A percentile compares a stretch with the other conserved stretches of the same genome.
phyloP scores from a whole-genome alignment of 2,888 invertebrate genomes.

The Koerneria pararmatus region DNA sequence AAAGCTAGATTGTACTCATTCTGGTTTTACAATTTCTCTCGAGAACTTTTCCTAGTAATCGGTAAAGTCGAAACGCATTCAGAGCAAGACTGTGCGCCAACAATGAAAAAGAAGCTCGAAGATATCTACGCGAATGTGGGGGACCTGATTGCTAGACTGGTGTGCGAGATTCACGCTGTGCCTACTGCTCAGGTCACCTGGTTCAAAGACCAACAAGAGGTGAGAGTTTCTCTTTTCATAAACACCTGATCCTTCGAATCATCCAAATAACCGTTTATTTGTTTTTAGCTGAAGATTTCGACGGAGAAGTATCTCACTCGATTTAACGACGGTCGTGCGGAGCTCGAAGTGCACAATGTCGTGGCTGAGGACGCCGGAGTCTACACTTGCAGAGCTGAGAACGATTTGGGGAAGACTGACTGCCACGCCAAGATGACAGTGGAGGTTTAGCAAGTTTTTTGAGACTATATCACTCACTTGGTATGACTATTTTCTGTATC shows the following conservation, averaged over 20 bases:
- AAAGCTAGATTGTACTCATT: too few species aligned
- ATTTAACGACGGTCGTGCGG: slow-evolving; percentile 59
- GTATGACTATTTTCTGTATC: neutral
- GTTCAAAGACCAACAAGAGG: slow-evolving; percentile 34
- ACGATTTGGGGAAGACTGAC: slow-evolving; percentile 77
- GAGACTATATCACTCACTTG: neutral
- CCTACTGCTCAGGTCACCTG: slow-evolving; percentile 58
- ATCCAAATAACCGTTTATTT: too few species aligned
- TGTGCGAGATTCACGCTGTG: slow-evolving; percentile 59
- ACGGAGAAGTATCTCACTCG: slow-evolving; percentile 59
- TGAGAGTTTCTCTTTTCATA: neutral
- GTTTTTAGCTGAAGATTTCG: slow-evolving; percentile 43
- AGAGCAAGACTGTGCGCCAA: slow-evolving; percentile 55
- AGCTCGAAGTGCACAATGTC: slow-evolving; percentile 72
- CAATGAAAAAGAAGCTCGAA: slow-evolving; percentile 60
- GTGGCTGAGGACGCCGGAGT: slow-evolving; percentile 83
- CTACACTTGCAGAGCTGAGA: slow-evolving; percentile 78
- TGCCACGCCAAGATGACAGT: slow-evolving; percentile 66
- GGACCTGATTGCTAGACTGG: slow-evolving; percentile 57
- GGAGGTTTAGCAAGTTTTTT: slow-evolving; percentile 20
- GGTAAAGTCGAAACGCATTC: slow-evolving; percentile 22
- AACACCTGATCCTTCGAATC: neutral
- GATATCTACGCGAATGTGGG: slow-evolving; percentile 58
- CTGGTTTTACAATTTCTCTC: too few species aligned
- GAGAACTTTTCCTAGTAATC: too few species aligned